Percentiles rank a stretch among this genome's conserved stretches.
phyloP scores from a whole-genome alignment of 2,113 vertebrate genomes.

The Gobio gobio region DNA sequence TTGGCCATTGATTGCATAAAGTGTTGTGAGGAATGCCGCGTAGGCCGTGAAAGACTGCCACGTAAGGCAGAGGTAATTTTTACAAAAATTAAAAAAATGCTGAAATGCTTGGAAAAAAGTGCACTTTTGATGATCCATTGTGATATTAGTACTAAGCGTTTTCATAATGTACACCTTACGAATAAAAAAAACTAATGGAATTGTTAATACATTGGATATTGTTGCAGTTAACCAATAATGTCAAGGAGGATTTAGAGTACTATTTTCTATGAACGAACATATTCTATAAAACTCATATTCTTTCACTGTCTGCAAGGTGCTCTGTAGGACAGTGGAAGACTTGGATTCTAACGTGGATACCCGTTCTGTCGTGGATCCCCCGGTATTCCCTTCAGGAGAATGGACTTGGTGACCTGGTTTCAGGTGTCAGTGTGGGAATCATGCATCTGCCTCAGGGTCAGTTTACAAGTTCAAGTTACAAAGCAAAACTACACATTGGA shows the following conservation, averaged over 20 bases:
- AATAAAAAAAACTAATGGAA: no score
- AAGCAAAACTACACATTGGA: background rate
- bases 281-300: background rate
- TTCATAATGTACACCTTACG: no score
- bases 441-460: conserved; percentile 94
- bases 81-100: no score
- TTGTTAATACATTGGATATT: background rate
- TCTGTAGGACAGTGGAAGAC: conserved; percentile 72
- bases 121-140: no score
- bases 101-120: no score
- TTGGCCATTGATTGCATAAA: no score
- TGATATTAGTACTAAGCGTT: no score
- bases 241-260: background rate
- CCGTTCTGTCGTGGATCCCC: conserved; percentile 87
- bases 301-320: conserved; percentile 73
- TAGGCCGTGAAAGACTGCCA: no score
- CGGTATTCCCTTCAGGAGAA: conserved; percentile 86
- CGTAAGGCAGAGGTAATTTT: no score
- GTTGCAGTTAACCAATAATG: background rate
- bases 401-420: conserved; percentile 82
- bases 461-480: conserved; percentile 36
- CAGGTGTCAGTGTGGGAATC: conserved; percentile 91
- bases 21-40: no score
- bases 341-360: conserved; percentile 77
- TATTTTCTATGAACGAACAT: background rate